phyloP scores from a whole-genome alignment of 1,140 invertebrate species.

The Ostrea denselamellosa region DNA sequence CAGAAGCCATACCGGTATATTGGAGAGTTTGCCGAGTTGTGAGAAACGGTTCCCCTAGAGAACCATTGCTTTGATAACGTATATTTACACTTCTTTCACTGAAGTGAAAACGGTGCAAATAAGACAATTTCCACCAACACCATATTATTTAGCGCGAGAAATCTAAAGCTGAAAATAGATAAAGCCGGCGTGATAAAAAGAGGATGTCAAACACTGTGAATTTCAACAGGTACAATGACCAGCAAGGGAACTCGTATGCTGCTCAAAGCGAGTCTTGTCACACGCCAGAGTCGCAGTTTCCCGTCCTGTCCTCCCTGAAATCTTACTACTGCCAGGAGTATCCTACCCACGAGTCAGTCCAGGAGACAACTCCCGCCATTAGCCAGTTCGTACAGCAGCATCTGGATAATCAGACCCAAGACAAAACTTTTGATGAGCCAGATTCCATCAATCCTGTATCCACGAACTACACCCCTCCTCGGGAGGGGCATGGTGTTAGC shows the following conservation, averaged over 20 bases:
- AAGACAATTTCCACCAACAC: neutral
- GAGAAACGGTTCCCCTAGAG: neutral
- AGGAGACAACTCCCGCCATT: neutral
- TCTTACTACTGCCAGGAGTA: conserved; percentile 27
- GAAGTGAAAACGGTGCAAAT: conserved; percentile 31
- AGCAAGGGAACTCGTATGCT: neutral
- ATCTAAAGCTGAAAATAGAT: conserved; percentile 8
- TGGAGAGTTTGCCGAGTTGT: neutral
- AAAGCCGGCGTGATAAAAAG: neutral
- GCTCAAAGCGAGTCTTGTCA: neutral
- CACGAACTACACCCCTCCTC: conserved; percentile 25
- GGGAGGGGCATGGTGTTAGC: conserved; percentile 10
- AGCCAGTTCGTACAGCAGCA: neutral
- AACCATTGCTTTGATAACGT: conserved; percentile 18
- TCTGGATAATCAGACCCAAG: neutral
- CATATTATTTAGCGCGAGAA: conserved; percentile 16
- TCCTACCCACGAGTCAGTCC: neutral
- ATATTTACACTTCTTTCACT: conserved; percentile 40
- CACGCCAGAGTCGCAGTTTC: neutral
- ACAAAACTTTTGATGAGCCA: conserved; percentile 36
- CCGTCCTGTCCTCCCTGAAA: neutral
- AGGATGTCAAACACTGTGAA: conserved; percentile 16
- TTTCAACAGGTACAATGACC: conserved; percentile 18
- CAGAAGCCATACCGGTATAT: neutral
- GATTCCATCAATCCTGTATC: conserved; percentile 19